These are phyloP conservation scores for Hylomyscus alleni DNA, from an alignment of 2,797 vertebrate genomes.

Conservation along the genomic window DNA sequence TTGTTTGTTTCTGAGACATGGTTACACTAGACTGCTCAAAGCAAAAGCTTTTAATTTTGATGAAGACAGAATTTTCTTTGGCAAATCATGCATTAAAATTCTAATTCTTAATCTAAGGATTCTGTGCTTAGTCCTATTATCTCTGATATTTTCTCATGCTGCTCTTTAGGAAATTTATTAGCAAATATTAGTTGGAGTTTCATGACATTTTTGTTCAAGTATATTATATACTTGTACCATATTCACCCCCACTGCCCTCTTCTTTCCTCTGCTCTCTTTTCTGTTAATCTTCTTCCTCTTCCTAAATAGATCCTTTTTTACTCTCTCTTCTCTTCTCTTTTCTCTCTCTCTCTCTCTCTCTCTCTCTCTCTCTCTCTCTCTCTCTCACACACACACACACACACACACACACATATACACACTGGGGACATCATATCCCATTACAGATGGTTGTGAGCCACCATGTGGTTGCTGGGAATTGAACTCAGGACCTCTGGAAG, in stretches of 20 bases:
- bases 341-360: no score
- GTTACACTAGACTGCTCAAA: not conserved
- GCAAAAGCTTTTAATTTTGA: constrained; percentile 55
- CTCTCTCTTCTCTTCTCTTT: no score
- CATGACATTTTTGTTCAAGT: not conserved
- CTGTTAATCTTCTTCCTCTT: not conserved
- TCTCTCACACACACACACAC: no score
- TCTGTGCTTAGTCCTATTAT: constrained; percentile 16
- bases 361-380: no score
- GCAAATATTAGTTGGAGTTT: not conserved
- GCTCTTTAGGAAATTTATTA: constrained; percentile 1
- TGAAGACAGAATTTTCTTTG: constrained; percentile 42
- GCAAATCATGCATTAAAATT: constrained; percentile 26
- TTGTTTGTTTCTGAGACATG: not conserved
- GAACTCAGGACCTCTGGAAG: no score
- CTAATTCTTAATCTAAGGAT: constrained; percentile 13
- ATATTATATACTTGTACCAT: not conserved
- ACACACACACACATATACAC: no score
- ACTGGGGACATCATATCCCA: no score
- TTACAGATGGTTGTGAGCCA: no score
- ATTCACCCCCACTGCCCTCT: not conserved
- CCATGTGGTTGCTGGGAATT: no score
- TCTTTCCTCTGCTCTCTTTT: not conserved
- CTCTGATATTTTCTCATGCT: constrained; percentile 28
- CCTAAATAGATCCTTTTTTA: not conserved